These are phyloP conservation scores for Lineus longissimus DNA, from an alignment of 1,140 invertebrate species.

Conservation along the genomic window DNA sequence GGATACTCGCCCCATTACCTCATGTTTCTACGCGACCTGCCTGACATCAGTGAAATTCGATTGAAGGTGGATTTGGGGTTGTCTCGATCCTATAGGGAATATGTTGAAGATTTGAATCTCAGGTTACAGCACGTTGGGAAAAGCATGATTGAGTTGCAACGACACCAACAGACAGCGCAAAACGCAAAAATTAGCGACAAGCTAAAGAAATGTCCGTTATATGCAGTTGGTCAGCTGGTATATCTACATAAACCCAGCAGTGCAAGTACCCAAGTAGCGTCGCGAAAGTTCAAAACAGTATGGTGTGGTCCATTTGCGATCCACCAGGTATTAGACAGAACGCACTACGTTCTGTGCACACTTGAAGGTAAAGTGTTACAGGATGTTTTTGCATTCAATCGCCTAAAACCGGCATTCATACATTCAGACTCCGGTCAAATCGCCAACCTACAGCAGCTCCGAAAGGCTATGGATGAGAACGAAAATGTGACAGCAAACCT, in stretches of 20 bases:
- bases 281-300: background rate
- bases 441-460: background rate
- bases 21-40: background rate
- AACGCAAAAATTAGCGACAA: too few species aligned
- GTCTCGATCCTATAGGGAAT: background rate
- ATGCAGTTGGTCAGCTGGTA: too few species aligned
- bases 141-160: background rate
- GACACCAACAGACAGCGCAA: background rate
- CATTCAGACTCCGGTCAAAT: background rate
- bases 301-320: background rate
- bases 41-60: background rate
- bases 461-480: background rate
- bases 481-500: background rate
- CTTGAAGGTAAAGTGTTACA: background rate
- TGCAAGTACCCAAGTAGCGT: background rate
- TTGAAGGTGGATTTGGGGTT: background rate
- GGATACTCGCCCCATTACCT: background rate
- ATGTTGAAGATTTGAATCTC: background rate
- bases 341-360: background rate
- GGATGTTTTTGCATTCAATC: background rate
- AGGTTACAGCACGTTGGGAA: background rate
- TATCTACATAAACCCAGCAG: background rate
- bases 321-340: too few species aligned
- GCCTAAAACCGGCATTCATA: background rate
- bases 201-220: too few species aligned